Evolutionary conservation across 2,113 vertebrate genomes (phyloP), one percentile per base, ranked within the genome.

Genomic region (Tretioscincus oriximinensis): DNA sequence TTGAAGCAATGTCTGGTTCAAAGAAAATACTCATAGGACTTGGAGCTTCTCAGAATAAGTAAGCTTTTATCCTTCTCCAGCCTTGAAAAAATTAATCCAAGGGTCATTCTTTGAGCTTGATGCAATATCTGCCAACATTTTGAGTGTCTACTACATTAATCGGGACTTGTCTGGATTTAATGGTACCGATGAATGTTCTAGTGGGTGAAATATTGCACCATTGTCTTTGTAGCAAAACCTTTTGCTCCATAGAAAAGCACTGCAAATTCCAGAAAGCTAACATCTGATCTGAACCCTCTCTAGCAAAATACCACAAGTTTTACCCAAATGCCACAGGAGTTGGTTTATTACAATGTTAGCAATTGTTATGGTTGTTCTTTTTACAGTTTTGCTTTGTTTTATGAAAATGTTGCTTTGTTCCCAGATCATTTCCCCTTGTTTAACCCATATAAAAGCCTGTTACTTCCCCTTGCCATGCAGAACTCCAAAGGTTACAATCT

Each of bases 91-190:
- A 0, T 78, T 73, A 4, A 70, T 80, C 29, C 60, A 26, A 0
- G 12, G n/a, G 0, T 0, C 31, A 54, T 63, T 1, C 5, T 49
- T 78, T n/a, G 41, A 47, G 51, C 45, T 80, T 18, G 8, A 1
- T 16, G 76, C 18, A 69, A 29, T 76, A 41, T 18, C 77, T 76
- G 41, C 20, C 9, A 9, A 0, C 1, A 0, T 0, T 20, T 18
- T 16, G 41, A 67, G 18, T 20, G 8, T 73, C 66, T 64, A 82
- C 21, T 70, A 9, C 0, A 20, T 35, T 64, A 65, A 58, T 16
- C 80, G 84, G 58, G 11, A 8, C 11, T 78, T 84, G 78, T 63
- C 78, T 67, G 49, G 35, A 41, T 73, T n/a, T 70, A 72, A 16
- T 49, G 61, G 66, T 49, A 28, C 73, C 83, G 72, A 64, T 41